phyloP scores from a whole-genome alignment of 2,888 invertebrate species.

The Lithophane socia region DNA sequence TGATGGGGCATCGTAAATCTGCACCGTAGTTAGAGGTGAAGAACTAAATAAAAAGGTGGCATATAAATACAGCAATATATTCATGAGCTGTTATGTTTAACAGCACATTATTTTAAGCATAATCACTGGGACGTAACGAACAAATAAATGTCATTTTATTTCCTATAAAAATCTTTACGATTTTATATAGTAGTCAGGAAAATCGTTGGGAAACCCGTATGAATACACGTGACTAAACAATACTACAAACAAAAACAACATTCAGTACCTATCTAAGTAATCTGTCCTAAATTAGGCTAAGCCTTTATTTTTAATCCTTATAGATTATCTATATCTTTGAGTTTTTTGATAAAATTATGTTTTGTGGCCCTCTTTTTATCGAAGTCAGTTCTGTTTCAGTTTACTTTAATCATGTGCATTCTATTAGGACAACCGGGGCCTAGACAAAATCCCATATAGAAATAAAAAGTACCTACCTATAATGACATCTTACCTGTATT shows the following conservation, averaged over 20 bases:
- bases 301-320: constrained; percentile 24
- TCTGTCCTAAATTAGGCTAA: constrained; percentile 15
- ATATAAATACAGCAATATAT: neutral
- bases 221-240: no score
- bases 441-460: neutral
- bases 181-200: neutral
- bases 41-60: constrained; percentile 17
- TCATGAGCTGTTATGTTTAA: constrained; percentile 38
- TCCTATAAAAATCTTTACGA: constrained; percentile 17
- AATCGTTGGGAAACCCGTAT: neutral
- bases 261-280: constrained; percentile 2
- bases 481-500: neutral
- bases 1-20: constrained; percentile 39
- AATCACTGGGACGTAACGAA: neutral
- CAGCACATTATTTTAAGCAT: constrained; percentile 22
- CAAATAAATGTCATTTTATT: constrained; percentile 24
- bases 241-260: neutral
- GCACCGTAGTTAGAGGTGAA: constrained; percentile 30
- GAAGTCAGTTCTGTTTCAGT: constrained; percentile 14
- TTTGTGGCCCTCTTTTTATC: constrained; percentile 22
- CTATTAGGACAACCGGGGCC: neutral
- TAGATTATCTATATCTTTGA: constrained; percentile 6
- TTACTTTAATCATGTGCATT: constrained; percentile 4
- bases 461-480: neutral
- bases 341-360: constrained; percentile 20